Base-by-base conservation (phyloP, 2,797 vertebrate genomes). In the Eutrigla gurnardus region DNA sequence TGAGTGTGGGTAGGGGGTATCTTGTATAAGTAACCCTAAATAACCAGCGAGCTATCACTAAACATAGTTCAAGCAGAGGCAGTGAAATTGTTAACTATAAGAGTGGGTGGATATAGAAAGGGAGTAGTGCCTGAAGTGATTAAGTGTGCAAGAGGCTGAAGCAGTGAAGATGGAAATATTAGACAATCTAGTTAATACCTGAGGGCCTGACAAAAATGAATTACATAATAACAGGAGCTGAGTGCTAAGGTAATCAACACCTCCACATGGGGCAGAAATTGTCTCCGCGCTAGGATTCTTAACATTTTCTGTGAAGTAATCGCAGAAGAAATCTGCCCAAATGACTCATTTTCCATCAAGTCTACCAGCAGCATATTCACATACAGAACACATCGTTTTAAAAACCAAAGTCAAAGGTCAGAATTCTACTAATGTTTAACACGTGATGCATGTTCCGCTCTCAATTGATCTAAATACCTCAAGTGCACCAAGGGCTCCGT, bases 211-310 rank as follows among this genome's bases (percentile, higher is more conserved):
- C 52, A 65, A 54, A 69, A 75, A 84, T 73, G 63, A 83, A 80
- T 80, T 58, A 55, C 57, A 78, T 63, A 65, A 39, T 65, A 70
- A 80, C 74, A 73, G 47, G 45, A 71, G 62, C 63, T 42, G 58
- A 77, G 74, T 65, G 14, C 60, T 33, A 53, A 83, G 46, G 73
- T 88, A 86, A 88, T 90, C 82, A 83, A 84, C 83, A 88, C 83
- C 76, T 90, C 61, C 36, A 66, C 62, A 68, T 66, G 43, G 36
- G 46, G 60, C 14, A 1, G n/a, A 0, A 39, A n/a, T 39, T 67
- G 36, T 67, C 40, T 83, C n/a, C 0, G 42, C 73, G 65, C 63
- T 75, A 57, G 58, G 59, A 63, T 63, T 78, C 71, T 78, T 45
- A 59, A 57, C 50, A 67, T 86, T 80, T 53, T 50, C 47, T 63